Evolutionary conservation across 2,888 invertebrate genomes (phyloP).

Genomic region (Platycheirus rosarum): DNA sequence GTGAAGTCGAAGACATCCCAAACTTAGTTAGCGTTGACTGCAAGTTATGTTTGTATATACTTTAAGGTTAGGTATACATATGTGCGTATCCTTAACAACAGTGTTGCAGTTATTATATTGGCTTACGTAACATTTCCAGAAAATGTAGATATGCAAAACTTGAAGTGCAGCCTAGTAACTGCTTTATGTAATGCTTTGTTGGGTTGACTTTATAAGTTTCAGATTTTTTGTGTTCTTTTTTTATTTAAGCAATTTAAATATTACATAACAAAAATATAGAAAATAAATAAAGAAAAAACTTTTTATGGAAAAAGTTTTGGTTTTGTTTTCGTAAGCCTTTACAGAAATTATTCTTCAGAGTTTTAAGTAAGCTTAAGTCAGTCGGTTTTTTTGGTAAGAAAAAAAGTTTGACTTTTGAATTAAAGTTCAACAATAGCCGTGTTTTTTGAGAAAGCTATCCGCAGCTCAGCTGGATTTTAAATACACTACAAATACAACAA

Average conservation of each 20-base stretch:
- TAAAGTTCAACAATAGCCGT: too few relatives aligned
- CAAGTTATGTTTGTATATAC: conserved; percentile 31
- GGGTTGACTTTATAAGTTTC: conserved; percentile 3
- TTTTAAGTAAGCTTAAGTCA: neutral
- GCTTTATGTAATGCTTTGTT: conserved; percentile 32
- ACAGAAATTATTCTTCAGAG: neutral
- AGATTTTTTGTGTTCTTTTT: conserved; percentile 1
- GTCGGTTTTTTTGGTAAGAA: neutral
- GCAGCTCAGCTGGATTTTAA: too few relatives aligned
- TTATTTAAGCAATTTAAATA: conserved; percentile 26
- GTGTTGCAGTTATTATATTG: conserved; percentile 4
- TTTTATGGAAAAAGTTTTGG: neutral
- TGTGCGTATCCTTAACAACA: neutral
- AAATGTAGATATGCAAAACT: conserved; percentile 56
- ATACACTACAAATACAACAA: too few relatives aligned
- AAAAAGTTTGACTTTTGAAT: neutral
- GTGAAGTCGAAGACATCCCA: conserved; percentile 45
- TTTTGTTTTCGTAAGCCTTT: conserved; percentile 1
- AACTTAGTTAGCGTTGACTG: conserved; percentile 46
- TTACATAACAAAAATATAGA: conserved; percentile 26
- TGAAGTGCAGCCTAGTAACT: conserved; percentile 29
- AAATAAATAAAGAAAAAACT: too few relatives aligned
- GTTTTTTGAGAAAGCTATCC: too few relatives aligned
- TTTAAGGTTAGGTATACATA: neutral
- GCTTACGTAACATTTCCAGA: conserved; percentile 2